A percentile compares a stretch with the other conserved stretches of the same genome.
These are phyloP conservation scores for Diabrotica undecimpunctata DNA, from an alignment of 1,140 invertebrate species.

Conservation along the genomic window DNA sequence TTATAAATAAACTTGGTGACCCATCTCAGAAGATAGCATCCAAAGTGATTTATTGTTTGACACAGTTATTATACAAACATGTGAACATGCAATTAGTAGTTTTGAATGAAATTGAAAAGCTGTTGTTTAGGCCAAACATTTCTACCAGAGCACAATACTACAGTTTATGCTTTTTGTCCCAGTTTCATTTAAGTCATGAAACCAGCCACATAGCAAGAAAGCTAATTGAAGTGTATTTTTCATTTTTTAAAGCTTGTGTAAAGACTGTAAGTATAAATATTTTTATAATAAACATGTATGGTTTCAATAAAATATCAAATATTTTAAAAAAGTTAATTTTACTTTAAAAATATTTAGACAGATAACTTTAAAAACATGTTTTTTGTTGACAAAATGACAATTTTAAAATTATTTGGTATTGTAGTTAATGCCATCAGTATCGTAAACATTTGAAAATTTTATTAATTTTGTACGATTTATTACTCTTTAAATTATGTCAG, in stretches of 20 bases:
- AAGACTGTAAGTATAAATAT: slow-evolving; percentile 60
- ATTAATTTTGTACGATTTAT: no score
- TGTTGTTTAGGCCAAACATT: slow-evolving; percentile 85
- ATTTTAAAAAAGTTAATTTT: no score
- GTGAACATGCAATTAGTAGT: slow-evolving; percentile 90
- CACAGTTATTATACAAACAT: slow-evolving; percentile 79
- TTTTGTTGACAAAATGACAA: no score
- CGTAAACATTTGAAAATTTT: no score
- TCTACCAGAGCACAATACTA: slow-evolving; percentile 86
- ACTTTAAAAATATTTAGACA: no score
- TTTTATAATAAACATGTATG: slow-evolving; percentile 19
- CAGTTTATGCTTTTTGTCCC: slow-evolving; percentile 85
- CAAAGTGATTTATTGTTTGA: slow-evolving; percentile 82
- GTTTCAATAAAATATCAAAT: slow-evolving; percentile 26
- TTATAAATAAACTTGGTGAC: slow-evolving; percentile 96
- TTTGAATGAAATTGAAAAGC: slow-evolving; percentile 80
- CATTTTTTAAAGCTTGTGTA: slow-evolving; percentile 90
- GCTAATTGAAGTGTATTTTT: slow-evolving; percentile 89
- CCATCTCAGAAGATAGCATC: slow-evolving; percentile 83
- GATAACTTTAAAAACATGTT: no score
- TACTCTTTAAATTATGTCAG: no score
- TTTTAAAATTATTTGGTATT: no score
- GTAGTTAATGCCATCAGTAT: no score
- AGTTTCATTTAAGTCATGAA: slow-evolving; percentile 68
- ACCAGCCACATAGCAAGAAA: slow-evolving; percentile 74